These are phyloP conservation scores for Nephotettix cincticeps DNA, from an alignment of 1,140 invertebrate genomes.

Conservation along the genomic window DNA sequence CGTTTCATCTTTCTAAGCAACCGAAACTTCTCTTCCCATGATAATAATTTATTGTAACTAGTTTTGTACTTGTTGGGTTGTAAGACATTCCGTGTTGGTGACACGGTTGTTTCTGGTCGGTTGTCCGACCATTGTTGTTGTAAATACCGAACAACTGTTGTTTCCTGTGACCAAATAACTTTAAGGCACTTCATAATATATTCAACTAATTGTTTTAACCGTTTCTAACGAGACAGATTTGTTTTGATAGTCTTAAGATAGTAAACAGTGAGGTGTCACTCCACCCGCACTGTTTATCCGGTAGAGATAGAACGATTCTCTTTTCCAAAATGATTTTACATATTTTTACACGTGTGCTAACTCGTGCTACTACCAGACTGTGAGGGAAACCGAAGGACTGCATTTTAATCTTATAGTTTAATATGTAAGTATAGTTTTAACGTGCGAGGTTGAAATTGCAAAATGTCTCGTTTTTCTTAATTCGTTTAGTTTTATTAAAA, in stretches of 20 bases:
- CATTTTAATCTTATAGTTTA: conserved; percentile 20
- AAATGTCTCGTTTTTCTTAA: conserved; percentile 25
- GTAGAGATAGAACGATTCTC: not conserved
- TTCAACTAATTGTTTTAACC: conserved; percentile 10
- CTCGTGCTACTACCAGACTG: conserved; percentile 11
- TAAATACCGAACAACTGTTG: conserved; percentile 25
- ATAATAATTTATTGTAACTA: conserved; percentile 27
- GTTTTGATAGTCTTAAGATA: conserved; percentile 1
- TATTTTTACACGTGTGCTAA: conserved; percentile 19
- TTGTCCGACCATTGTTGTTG: conserved; percentile 16
- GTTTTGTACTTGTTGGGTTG: conserved; percentile 29
- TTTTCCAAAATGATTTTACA: conserved; percentile 19
- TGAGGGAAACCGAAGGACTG: conserved; percentile 26
- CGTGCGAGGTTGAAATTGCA: conserved; percentile 16
- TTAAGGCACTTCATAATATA: conserved; percentile 25
- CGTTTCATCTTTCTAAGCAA: conserved; percentile 5
- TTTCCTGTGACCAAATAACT: conserved; percentile 34
- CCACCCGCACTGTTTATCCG: not conserved
- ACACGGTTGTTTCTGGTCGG: conserved; percentile 9
- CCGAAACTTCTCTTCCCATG: conserved; percentile 23
- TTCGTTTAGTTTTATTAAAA: conserved; percentile 24
- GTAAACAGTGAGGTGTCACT: not conserved
- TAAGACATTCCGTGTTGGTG: conserved; percentile 19
- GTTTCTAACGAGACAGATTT: not conserved
- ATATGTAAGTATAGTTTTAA: conserved; percentile 10